phyloP scores from a whole-genome alignment of 64 coral and sea anemone species.

The Catalaphyllia jardinei region DNA sequence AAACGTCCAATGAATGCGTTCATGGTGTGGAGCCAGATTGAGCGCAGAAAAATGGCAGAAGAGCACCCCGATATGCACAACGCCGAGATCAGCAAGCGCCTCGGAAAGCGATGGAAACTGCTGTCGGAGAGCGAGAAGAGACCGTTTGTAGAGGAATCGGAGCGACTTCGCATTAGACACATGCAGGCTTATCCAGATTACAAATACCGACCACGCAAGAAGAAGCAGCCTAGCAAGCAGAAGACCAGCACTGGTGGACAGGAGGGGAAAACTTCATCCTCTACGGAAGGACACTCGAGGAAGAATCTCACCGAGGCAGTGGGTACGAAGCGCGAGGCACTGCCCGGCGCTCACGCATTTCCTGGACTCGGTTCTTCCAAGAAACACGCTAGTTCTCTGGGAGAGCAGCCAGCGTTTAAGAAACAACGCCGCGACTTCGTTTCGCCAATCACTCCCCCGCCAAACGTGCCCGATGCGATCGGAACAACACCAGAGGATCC shows the following conservation, averaged over 20 bases:
- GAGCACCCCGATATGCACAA: constrained; percentile 99
- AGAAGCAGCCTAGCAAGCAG: constrained; percentile 81
- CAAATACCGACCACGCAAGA: constrained; percentile 99
- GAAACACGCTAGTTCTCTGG: constrained; percentile 61
- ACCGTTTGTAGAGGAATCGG: constrained; percentile 95
- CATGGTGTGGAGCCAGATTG: constrained; percentile 99
- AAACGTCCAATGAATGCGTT: constrained; percentile 99
- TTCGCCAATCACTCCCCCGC: constrained; percentile 90
- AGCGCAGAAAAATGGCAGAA: constrained; percentile 99
- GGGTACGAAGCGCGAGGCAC: constrained; percentile 86
- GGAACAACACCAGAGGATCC: constrained; percentile 91
- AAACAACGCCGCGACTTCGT: constrained; percentile 88
- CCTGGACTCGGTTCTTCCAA: constrained; percentile 64
- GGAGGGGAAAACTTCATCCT: constrained; percentile 24
- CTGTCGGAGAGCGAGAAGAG: constrained; percentile 91
- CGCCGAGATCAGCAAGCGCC: constrained; percentile 99
- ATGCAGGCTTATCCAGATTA: constrained; percentile 99
- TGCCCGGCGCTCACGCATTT: constrained; percentile 74
- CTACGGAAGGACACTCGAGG: constrained; percentile 63
- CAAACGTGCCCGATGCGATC: constrained; percentile 94
- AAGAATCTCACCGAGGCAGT: constrained; percentile 68
- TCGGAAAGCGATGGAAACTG: constrained; percentile 97
- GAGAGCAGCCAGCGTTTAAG: constrained; percentile 70
- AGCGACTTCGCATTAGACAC: constrained; percentile 91
- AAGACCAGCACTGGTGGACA: constrained; percentile 46